Percentiles rank a stretch among this genome's conserved stretches.
phyloP scores from a whole-genome alignment of 2,888 invertebrate genomes.

The Drosophila hamatofila region DNA sequence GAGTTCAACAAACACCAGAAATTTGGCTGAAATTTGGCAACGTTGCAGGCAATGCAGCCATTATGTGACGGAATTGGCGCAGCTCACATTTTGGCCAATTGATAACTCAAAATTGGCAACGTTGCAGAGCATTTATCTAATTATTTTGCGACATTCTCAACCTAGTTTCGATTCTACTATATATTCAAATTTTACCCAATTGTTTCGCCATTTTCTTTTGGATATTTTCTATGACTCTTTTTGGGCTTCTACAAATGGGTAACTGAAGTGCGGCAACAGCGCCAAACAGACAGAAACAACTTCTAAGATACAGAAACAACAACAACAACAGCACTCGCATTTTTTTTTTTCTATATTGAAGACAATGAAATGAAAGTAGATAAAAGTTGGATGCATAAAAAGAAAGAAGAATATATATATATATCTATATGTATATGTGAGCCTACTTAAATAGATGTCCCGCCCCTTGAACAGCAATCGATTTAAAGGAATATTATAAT shows the following conservation, averaged over 20 bases:
- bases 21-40: constrained; percentile 24
- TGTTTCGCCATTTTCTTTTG: background rate
- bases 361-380: constrained; percentile 14
- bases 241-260: constrained; percentile 37
- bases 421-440: background rate
- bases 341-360: constrained; percentile 8
- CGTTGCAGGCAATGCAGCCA: background rate
- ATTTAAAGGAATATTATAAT: constrained; percentile 20
- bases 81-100: background rate
- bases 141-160: background rate
- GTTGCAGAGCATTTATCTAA: constrained; percentile 5
- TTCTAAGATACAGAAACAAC: constrained; percentile 45
- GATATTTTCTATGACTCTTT: background rate
- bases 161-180: background rate
- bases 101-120: constrained; percentile 20
- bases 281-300: constrained; percentile 10
- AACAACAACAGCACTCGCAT: constrained; percentile 73
- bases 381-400: constrained; percentile 26
- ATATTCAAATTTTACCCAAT: background rate
- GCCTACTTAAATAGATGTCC: constrained; percentile 13
- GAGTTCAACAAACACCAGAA: too few species aligned
- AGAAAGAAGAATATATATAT: background rate
- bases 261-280: constrained; percentile 59
- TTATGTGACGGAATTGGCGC: too few species aligned
- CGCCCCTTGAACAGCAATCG: constrained; percentile 17